Evolutionary conservation across 2,113 vertebrate genomes (phyloP).

Genomic region (Pristiophorus japonicus): DNA sequence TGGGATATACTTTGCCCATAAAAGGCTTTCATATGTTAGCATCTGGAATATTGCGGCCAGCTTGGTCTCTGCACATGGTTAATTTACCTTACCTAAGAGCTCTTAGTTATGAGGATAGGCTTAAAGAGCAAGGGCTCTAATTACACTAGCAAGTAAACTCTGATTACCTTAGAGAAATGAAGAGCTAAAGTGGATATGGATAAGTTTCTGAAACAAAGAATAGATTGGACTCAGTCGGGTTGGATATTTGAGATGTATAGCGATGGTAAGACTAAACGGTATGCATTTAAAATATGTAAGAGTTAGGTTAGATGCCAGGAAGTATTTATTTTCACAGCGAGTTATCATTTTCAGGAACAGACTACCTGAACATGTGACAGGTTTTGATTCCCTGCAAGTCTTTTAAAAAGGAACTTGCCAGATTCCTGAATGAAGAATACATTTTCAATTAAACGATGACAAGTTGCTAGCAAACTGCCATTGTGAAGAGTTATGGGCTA

Average conservation of each 20-base stretch:
- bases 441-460: background rate
- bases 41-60: too few species aligned
- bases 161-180: too few species aligned
- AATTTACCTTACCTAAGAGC: too few species aligned
- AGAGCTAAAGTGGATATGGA: background rate
- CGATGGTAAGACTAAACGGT: background rate
- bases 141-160: too few species aligned
- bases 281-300: background rate
- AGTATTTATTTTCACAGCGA: background rate
- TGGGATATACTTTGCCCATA: too few species aligned
- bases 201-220: background rate
- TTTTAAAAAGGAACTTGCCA: background rate
- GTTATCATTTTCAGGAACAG: background rate
- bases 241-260: background rate
- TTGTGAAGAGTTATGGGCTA: background rate
- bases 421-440: background rate
- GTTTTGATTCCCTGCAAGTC: background rate
- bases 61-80: too few species aligned
- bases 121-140: too few species aligned
- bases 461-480: background rate
- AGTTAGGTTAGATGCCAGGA: background rate
- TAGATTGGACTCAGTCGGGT: background rate
- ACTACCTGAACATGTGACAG: background rate
- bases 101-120: too few species aligned
- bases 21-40: too few species aligned